A percentile compares a stretch with the other conserved stretches of the same genome.
phyloP scores from a whole-genome alignment of 2,888 invertebrate genomes.

The Conops quadrifasciatus region DNA sequence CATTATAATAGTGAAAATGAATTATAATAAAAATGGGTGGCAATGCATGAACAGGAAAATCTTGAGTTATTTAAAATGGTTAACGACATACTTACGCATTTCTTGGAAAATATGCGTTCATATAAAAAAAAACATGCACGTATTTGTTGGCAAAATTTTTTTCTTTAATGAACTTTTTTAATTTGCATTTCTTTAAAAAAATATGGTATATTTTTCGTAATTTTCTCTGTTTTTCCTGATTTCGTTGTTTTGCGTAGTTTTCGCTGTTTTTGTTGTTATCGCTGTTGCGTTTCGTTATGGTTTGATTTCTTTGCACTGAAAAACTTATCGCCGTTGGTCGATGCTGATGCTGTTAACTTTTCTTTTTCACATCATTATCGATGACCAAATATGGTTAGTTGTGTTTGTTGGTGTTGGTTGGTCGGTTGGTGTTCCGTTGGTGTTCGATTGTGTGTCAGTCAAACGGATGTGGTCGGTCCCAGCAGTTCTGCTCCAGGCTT shows the following conservation, averaged over 20 bases:
- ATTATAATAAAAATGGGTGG: no score
- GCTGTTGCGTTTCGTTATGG: background rate
- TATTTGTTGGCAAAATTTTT: no score
- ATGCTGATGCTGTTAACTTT: background rate
- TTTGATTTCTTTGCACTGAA: conserved; percentile 10
- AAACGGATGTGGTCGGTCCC: background rate
- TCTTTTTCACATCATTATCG: conserved; percentile 40
- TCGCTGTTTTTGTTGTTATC: background rate
- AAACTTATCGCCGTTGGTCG: conserved; percentile 3
- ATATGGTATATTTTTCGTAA: background rate
- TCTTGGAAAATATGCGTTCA: no score
- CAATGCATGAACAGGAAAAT: no score
- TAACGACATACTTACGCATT: no score
- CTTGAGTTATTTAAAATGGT: no score
- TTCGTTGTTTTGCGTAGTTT: background rate
- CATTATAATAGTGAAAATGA: no score
- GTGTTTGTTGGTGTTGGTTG: no score
- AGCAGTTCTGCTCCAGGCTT: background rate
- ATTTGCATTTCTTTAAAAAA: no score
- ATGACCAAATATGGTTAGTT: conserved; percentile 35
- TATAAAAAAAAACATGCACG: no score
- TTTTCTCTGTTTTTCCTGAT: background rate
- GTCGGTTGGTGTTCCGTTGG: background rate
- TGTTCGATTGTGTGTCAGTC: conserved; percentile 18
- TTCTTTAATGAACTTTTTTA: no score